Evolutionary conservation across 2,113 vertebrate species (phyloP), one percentile per base, ranked within the genome.

Genomic region (Hyaena hyaena): DNA sequence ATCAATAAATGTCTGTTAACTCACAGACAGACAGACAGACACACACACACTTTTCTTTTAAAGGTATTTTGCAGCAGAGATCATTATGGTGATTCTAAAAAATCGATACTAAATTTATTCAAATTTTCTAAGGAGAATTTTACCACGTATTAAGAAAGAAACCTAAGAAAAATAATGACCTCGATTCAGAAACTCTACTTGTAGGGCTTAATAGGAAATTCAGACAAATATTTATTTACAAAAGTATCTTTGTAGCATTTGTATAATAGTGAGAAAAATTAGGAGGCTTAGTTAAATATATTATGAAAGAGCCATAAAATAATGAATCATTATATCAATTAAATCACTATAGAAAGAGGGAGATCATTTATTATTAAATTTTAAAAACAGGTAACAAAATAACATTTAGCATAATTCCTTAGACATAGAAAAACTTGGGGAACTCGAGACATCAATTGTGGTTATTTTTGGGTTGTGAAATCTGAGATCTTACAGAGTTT

Each of bases 81-180:
- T 23, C 61, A 7, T 76, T n/a, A n/a, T 31, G 28, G 9, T 65
- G 24, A 71, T 77, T 85, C 83, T 86, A 33, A 88, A 95, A 90
- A 66, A 48, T 19, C 14, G 50, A 12, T 1, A 93, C 10, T 7
- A 48, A 92, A n/a, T 45, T 93, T 35, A 71, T 55, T 61, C 5
- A 88, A 55, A 50, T 74, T 88, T 93, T 61, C 39, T 93, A 50
- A 88, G 39, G 31, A 90, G 39, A 84, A 92, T 43, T 94, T 43
- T 50, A 53, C 7, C 8, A 7, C 28, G 2, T 23, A 43, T 74
- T 66, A 77, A 63, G 48, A 66, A 82, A 74, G 24, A 73, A 24
- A 21, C 73, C 65, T 58, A 73, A 94, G 33, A 88, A 86, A 83
- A 81, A 53, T 68, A 24, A 65, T 50, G 80, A 92, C 16, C n/a